These are phyloP conservation scores for Adela reaumurella DNA, from an alignment of 2,888 invertebrate species.

Conservation along the genomic window DNA sequence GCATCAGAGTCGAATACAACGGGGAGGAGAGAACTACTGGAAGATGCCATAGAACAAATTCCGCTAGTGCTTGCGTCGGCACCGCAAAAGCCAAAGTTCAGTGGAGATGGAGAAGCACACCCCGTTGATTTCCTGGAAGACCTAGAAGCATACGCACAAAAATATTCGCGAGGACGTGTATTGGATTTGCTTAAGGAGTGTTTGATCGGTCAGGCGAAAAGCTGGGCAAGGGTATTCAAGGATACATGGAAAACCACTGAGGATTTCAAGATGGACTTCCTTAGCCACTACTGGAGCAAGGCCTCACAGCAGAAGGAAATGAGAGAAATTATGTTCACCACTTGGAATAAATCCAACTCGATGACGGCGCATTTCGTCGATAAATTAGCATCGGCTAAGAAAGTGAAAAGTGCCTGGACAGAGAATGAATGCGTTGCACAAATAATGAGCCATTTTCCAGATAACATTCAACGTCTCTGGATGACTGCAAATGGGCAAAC, in stretches of 20 bases:
- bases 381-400: neutral
- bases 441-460: constrained; percentile 2
- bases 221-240: constrained; percentile 1
- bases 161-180: neutral
- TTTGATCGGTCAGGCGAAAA: constrained; percentile 1
- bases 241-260: neutral
- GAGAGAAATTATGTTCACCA: neutral
- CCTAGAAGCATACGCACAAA: neutral
- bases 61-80: neutral
- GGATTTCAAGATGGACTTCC: constrained; percentile 3
- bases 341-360: neutral
- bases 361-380: neutral
- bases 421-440: neutral
- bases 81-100: neutral
- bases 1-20: too few relatives aligned
- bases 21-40: too few relatives aligned
- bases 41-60: too few relatives aligned
- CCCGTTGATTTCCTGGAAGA: constrained; percentile 2
- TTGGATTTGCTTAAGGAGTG: neutral
- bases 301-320: neutral
- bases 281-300: constrained; percentile 1
- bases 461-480: neutral
- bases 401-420: neutral
- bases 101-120: neutral
- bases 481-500: neutral